These are phyloP conservation scores for Equus quagga DNA, from an alignment of 2,113 vertebrate genomes.

Conservation along the genomic window DNA sequence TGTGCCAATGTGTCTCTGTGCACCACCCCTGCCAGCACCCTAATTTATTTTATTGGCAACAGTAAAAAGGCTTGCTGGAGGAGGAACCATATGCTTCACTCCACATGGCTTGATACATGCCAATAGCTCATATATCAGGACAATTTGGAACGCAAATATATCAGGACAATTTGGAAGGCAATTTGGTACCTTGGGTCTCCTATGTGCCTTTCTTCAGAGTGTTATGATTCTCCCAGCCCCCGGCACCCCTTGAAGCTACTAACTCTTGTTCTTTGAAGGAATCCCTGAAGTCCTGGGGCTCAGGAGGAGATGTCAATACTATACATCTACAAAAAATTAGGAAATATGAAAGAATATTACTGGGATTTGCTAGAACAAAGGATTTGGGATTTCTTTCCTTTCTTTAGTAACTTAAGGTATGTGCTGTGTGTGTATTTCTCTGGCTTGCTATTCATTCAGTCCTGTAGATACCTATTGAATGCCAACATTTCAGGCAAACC, in stretches of 20 bases:
- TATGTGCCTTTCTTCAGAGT: background rate
- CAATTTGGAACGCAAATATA: background rate
- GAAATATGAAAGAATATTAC: background rate
- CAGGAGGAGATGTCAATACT: accelerated
- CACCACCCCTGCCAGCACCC: background rate
- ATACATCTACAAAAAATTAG: background rate
- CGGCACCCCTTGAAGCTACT: background rate
- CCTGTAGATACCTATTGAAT: background rate
- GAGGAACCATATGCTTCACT: background rate
- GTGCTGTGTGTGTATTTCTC: background rate
- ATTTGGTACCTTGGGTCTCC: background rate
- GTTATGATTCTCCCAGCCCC: background rate
- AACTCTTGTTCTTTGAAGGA: background rate
- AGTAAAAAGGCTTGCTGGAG: background rate
- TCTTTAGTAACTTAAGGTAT: background rate
- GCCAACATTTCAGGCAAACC: background rate
- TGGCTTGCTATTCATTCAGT: background rate
- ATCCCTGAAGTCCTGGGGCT: background rate
- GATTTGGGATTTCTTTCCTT: background rate
- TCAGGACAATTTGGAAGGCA: background rate
- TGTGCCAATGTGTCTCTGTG: background rate
- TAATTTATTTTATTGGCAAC: background rate
- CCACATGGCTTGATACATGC: background rate
- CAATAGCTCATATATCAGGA: background rate
- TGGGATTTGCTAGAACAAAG: background rate